Evolutionary conservation across 2,113 vertebrate genomes (phyloP).

Genomic region (Entelurus aequoreus): DNA sequence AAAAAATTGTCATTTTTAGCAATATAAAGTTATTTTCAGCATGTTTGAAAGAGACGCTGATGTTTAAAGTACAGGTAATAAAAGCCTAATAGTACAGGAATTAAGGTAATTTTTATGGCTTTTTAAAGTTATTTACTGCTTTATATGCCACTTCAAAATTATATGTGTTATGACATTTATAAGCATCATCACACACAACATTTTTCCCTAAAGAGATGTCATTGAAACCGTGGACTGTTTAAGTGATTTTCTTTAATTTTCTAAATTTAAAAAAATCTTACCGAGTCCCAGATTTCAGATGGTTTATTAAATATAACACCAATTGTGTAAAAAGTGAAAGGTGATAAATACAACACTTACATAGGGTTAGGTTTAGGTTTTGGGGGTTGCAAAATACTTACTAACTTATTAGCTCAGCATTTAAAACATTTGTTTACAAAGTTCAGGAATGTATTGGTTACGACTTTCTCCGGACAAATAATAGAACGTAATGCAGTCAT

Average conservation of each 20-base stretch:
- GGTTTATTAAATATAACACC: constrained; percentile 40
- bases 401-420: neutral
- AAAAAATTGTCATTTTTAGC: neutral
- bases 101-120: too few species aligned
- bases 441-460: neutral
- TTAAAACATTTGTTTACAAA: neutral
- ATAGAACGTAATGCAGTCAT: too few species aligned
- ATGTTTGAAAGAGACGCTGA: neutral
- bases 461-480: too few species aligned
- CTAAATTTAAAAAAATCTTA: constrained; percentile 9
- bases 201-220: neutral
- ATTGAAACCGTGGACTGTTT: neutral
- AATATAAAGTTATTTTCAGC: neutral
- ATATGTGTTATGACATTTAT: too few species aligned
- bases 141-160: too few species aligned
- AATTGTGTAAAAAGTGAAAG: constrained; percentile 19
- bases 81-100: too few species aligned
- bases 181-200: neutral
- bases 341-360: too few species aligned
- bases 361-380: too few species aligned
- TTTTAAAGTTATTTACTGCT: too few species aligned
- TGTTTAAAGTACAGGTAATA: neutral
- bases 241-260: constrained; percentile 5
- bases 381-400: neutral
- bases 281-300: constrained; percentile 34